Evolutionary conservation across 1,140 invertebrate species (phyloP), one percentile per base, ranked within the genome.

Genomic region (Littorina saxatilis): DNA sequence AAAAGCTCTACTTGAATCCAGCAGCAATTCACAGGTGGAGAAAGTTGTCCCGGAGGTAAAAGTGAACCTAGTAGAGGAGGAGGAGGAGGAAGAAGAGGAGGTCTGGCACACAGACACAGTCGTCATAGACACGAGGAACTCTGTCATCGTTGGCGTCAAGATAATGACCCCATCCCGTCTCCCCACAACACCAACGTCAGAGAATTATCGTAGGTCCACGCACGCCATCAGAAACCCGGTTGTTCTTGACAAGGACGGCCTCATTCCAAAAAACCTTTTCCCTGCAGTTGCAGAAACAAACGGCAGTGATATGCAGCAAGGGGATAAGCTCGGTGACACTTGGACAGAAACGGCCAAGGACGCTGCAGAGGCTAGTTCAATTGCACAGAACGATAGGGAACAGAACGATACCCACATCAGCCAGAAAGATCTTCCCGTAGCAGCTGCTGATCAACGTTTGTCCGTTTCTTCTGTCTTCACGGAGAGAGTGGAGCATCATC

Each of bases 191-290:
- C 87, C 87, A 55, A 76, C 84, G n/a, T 83, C 85, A 32, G 78
- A 89, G 37, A 23, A 78, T 32, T 88, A 85, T n/a, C 79, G 88
- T 35, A 80, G 88, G 63, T 90, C 89, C 61, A 90, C 89, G 4
- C 88, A 89, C 80, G 80, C 88, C 32, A 81, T 89, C 23, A 70
- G 83, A 43, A 87, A 87, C 61, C 87, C 89, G 23, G 88, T 87
- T 63, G 79, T 89, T 29, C 35, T 90, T 2, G 47, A 27, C 55
- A 78, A 58, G 29, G 76, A 78, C 9, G 20, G 27, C 4, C n/a
- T 61, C 17, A 23, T 61, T 1, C 52, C 55, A 11, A 78, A 39
- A 39, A 43, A 78, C 39, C 39, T 78, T 35, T 78, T 61, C 29
- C 32, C n/a, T 63, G 15, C 23, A 9, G 20, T 29, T 9, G 17